phyloP scores from a whole-genome alignment of 2,888 invertebrate genomes.

The Hypercompe scribonia region DNA sequence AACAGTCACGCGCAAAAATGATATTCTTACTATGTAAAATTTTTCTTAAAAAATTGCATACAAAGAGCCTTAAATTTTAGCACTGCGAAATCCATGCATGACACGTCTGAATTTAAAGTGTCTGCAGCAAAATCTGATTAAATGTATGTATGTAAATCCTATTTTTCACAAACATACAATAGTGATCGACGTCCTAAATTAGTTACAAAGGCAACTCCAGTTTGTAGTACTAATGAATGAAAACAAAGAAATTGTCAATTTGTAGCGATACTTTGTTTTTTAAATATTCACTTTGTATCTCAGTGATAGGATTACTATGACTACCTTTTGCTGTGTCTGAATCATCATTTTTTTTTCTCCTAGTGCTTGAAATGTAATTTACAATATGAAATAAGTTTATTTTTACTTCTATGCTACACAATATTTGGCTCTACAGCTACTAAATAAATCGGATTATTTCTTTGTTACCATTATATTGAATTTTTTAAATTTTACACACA shows the following conservation, averaged over 20 bases:
- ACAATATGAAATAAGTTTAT: too few species aligned
- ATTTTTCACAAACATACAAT: neutral
- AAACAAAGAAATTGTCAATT: neutral
- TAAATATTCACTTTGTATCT: neutral
- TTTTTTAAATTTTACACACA: too few species aligned
- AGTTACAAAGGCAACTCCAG: neutral
- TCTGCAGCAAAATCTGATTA: neutral
- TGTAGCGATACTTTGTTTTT: neutral
- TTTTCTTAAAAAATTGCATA: neutral
- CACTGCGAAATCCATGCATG: neutral
- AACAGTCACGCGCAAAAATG: neutral
- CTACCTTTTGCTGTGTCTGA: neutral
- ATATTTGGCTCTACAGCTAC: too few species aligned
- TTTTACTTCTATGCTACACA: too few species aligned
- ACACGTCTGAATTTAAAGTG: neutral
- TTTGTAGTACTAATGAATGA: neutral
- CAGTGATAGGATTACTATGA: too few species aligned
- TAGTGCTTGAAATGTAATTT: too few species aligned
- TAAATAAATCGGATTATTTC: too few species aligned
- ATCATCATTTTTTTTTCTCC: neutral
- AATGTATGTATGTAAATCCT: neutral
- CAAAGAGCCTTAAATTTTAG: neutral
- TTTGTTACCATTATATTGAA: too few species aligned
- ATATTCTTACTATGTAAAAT: neutral
- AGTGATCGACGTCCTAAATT: neutral